phyloP scores from a whole-genome alignment of 1,140 invertebrate species.

The Pomacea maculata region DNA sequence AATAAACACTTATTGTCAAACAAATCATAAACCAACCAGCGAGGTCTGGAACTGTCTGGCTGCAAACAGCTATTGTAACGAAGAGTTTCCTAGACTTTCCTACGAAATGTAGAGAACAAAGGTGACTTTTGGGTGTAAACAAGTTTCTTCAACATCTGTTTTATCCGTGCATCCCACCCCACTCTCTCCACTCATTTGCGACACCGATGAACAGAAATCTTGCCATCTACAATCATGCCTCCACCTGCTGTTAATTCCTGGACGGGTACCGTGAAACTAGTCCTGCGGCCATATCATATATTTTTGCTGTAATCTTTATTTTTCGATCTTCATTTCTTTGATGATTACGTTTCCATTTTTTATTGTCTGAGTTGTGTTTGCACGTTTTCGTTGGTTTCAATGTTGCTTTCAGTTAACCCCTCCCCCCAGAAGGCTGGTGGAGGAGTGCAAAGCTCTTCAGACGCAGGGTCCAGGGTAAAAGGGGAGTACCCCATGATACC shows the following conservation, averaged over 20 bases:
- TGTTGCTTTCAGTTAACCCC: constrained; percentile 50
- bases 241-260: too few relatives aligned
- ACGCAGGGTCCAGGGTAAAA: constrained; percentile 18
- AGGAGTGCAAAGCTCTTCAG: constrained; percentile 48
- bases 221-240: too few relatives aligned
- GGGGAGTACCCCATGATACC: constrained; percentile 30
- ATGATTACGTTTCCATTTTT: background rate
- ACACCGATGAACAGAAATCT: too few relatives aligned
- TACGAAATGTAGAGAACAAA: background rate
- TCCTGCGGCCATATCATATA: background rate
- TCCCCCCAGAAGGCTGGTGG: constrained; percentile 54
- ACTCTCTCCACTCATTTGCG: too few relatives aligned
- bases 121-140: too few relatives aligned
- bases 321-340: background rate
- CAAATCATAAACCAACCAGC: too few relatives aligned
- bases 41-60: too few relatives aligned
- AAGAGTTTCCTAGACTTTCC: background rate
- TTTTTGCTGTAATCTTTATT: constrained; percentile 4
- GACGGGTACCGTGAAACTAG: too few relatives aligned
- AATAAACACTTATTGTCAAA: too few relatives aligned
- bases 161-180: too few relatives aligned
- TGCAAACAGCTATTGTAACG: background rate
- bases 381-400: background rate
- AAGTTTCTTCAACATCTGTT: too few relatives aligned
- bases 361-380: background rate